Base-by-base conservation (phyloP, 2,113 vertebrate species). In the Psittacara wagleri region DNA sequence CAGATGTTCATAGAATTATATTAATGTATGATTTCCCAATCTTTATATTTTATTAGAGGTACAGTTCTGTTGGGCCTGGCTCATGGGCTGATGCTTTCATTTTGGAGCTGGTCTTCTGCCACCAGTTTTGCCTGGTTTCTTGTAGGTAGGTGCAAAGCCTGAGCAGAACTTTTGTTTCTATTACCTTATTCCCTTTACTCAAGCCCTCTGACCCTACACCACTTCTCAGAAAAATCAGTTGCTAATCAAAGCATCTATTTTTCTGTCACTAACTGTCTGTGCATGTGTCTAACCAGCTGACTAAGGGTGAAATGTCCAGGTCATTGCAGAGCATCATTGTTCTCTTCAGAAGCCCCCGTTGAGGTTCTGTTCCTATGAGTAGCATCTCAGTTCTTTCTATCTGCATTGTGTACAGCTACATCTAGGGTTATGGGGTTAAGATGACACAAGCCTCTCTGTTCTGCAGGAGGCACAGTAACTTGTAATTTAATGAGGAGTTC, bases 41-140 rank as follows among this genome's bases (percentile, higher is more conserved):
- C 15, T 15, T 59, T 83, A 7, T 81, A 16, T 76, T 88, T 2
- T 76, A 29, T 85, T 85, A 97, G 97, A 66, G 97, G 96, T 95
- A 91, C 79, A 19, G 78, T 97, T 93, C 77, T 97, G 17, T 72
- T 97, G 70, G 83, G 94, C 27, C 67, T 97, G 79, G 95, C 97
- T 91, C 89, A 97, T 86, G 97, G 97, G 48, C 63, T 96, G 62
- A 96, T 97, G 97, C 91, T 97, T 75, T 97, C 97, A 35, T 97
- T 97, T 95, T 96, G 96, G 96, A 96, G 85, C 54, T 96, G 90
- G 96, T 95, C 96, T 92, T 80, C 63, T 51, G 7, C 88, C 54
- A 54, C 39, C 29, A 84, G 48, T 88, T 77, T 97, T 69, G 76
- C 28, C 20, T 95, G 95, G 70, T 97, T 97, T 91, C 77, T 97